Evolutionary conservation across 2,113 vertebrate genomes (phyloP).

Genomic region (Takifugu bimaculatus): DNA sequence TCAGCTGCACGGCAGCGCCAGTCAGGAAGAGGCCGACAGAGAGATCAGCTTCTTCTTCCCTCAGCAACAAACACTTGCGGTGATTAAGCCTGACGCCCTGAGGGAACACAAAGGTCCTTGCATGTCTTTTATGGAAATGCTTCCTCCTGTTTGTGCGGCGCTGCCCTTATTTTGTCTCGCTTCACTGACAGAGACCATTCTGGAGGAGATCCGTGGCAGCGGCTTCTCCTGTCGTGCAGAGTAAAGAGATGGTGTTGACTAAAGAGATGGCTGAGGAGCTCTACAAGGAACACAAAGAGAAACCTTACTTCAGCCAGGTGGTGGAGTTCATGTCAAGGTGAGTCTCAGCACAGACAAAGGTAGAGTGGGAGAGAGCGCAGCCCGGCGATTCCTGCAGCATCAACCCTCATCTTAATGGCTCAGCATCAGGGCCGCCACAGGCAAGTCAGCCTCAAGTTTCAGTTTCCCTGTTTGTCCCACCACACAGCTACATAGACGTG

Average conservation of each 20-base stretch:
- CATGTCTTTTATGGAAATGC: neutral
- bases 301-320: conserved; percentile 78
- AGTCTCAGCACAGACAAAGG: conserved; percentile 43
- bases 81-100: conserved; percentile 75
- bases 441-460: conserved; percentile 38
- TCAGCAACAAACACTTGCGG: conserved; percentile 70
- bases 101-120: conserved; percentile 68
- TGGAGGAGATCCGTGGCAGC: conserved; percentile 71
- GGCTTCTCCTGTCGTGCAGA: conserved; percentile 77
- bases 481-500: conserved; percentile 35
- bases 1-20: conserved; percentile 75
- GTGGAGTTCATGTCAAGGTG: conserved; percentile 82
- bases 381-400: conserved; percentile 5
- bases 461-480: conserved; percentile 42
- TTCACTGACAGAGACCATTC: conserved; percentile 72
- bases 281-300: conserved; percentile 79
- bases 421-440: conserved; percentile 39
- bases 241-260: conserved; percentile 75
- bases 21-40: conserved; percentile 59
- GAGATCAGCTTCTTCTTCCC: conserved; percentile 78
- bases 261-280: conserved; percentile 78
- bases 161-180: neutral
- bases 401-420: conserved; percentile 33
- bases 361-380: neutral
- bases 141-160: neutral